A percentile compares a stretch with the other conserved stretches of the same genome.
These are phyloP conservation scores for Pseudocheirus occidentalis DNA, from an alignment of 2,797 vertebrate genomes.

Conservation along the genomic window DNA sequence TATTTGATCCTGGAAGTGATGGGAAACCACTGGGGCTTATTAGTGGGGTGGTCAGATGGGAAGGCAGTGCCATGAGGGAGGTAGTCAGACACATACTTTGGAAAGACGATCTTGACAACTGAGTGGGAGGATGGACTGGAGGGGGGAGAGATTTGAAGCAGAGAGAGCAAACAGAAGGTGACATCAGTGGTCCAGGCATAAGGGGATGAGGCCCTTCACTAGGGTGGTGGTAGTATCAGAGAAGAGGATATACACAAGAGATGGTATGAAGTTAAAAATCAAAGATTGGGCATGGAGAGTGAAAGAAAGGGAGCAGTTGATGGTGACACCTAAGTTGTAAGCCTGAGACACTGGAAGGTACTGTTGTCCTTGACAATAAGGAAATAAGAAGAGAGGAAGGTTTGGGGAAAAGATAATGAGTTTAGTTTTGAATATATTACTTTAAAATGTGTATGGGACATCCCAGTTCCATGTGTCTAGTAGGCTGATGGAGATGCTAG, in stretches of 20 bases:
- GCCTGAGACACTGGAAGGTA: not conserved
- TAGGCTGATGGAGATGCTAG: not conserved
- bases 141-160: not conserved
- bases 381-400: not conserved
- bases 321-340: not conserved
- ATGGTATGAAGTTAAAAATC: not conserved
- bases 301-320: not conserved
- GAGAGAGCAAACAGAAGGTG: not conserved
- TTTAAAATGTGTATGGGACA: not conserved
- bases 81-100: not conserved
- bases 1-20: not conserved
- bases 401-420: not conserved
- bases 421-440: not conserved
- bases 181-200: not conserved
- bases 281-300: not conserved
- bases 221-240: not conserved
- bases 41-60: not conserved
- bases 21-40: not conserved
- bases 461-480: not conserved
- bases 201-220: not conserved
- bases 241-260: not conserved
- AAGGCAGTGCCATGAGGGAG: not conserved
- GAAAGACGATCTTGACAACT: not conserved
- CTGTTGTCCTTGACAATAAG: not conserved
- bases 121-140: not conserved